These are phyloP conservation scores for Halichoeres trimaculatus DNA, from an alignment of 2,113 vertebrate species.

Conservation along the genomic window DNA sequence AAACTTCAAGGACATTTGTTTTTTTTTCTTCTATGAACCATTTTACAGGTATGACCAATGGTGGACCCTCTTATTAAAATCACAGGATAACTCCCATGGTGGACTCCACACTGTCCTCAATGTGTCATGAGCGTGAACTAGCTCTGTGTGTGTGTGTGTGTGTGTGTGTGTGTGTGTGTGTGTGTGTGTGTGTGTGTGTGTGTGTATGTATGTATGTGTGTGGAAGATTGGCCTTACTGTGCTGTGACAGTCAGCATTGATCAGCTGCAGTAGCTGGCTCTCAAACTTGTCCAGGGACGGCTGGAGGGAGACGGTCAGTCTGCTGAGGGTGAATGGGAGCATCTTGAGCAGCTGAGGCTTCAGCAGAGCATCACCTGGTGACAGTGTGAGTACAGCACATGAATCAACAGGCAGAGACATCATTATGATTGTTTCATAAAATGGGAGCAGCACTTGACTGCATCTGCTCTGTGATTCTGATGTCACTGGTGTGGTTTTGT, in stretches of 20 bases:
- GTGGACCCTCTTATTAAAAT: too few relatives aligned
- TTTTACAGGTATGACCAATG: too few relatives aligned
- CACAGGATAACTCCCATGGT: not conserved
- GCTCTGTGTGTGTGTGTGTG: too few relatives aligned
- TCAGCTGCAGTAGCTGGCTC: constrained; percentile 87
- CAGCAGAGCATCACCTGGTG: constrained; percentile 85
- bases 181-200: too few relatives aligned
- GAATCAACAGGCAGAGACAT: not conserved
- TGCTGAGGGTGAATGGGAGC: constrained; percentile 83
- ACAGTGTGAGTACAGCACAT: constrained; percentile 9
- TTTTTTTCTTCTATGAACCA: not conserved
- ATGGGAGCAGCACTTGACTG: too few relatives aligned
- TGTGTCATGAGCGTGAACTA: constrained; percentile 12
- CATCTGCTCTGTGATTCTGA: too few relatives aligned
- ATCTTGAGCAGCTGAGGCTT: constrained; percentile 87
- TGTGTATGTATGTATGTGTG: constrained; percentile 12
- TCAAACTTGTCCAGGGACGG: constrained; percentile 93
- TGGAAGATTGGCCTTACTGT: constrained; percentile 81
- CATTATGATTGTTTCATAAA: constrained; percentile 7
- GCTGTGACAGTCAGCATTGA: constrained; percentile 85
- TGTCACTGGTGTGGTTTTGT: too few relatives aligned
- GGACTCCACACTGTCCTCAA: not conserved
- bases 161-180: too few relatives aligned
- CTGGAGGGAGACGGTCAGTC: constrained; percentile 84
- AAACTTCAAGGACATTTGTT: constrained; percentile 8